Evolutionary conservation across 2,888 invertebrate species (phyloP), one percentile per base, ranked within the genome.

Genomic region (Drosophila melanosoma): DNA sequence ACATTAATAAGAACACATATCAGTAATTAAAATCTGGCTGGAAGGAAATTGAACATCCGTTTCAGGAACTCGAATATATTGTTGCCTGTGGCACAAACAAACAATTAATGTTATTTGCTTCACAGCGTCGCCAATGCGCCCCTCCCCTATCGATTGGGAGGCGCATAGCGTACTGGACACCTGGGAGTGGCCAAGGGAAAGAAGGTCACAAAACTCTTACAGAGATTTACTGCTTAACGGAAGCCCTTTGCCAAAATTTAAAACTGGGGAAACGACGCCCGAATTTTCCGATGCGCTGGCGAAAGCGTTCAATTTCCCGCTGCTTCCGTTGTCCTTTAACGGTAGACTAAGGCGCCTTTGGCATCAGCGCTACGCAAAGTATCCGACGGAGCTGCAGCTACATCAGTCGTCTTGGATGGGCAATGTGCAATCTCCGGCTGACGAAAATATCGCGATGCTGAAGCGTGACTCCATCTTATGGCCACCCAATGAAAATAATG

Each of bases 381-480:
- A 75, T 12, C 36, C 49, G 10, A 79, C 75, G 63, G 33, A 83
- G 33, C 42, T 72, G 69, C 82, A 83, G 58, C 17, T 76, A 58
- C 75, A 69, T 20, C 84, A 71, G 58, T 60, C 69, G 42, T n/a
- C 26, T 12, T 89, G 75, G 83, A 2, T 57, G 60, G 69, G 7
- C 45, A 42, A 69, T 2, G 53, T 61, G 72, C 86, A 90, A 86
- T 87, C 84, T 86, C 90, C 90, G 90, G 74, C 73, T 23, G 36
- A 5, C 15, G 45, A 54, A 20, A 20, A 53, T 1, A 32, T 23
- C 12, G 15, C 51, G n/a, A 68, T 79, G 36, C 54, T 45, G 15
- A 87, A 83, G 36, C 70, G 75, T n/a, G 12, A 59, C 1, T 56
- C 64, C 7, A 64, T 45, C 8, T 60, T 69, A 66, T 74, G 76